phyloP scores from a whole-genome alignment of 2,113 vertebrate species.

The Boulengerochromis microlepis region DNA sequence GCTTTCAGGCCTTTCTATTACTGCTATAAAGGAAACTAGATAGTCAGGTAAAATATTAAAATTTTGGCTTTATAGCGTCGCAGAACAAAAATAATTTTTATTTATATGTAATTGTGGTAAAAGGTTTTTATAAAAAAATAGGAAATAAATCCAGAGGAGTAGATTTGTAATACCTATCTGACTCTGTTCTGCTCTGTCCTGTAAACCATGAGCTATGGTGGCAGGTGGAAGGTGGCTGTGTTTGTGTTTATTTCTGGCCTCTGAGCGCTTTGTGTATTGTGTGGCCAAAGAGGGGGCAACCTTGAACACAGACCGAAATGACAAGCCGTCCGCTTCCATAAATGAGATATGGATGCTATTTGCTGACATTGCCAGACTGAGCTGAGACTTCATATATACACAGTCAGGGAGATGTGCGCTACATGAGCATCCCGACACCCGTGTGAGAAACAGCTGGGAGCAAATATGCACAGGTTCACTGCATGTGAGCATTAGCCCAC shows the following conservation, averaged over 20 bases:
- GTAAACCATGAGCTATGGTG: neutral
- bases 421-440: slow-evolving; percentile 9
- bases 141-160: neutral
- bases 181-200: neutral
- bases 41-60: neutral
- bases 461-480: neutral
- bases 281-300: neutral
- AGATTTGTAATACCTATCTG: neutral
- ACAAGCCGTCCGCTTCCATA: slow-evolving; percentile 34
- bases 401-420: slow-evolving; percentile 29
- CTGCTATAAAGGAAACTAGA: neutral
- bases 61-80: neutral
- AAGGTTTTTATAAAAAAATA: neutral
- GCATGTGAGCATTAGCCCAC: neutral
- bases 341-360: slow-evolving; percentile 39
- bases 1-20: neutral
- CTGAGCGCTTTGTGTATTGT: slow-evolving; percentile 8
- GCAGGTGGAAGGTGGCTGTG: neutral
- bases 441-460: slow-evolving; percentile 43
- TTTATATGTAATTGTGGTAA: neutral
- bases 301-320: slow-evolving; percentile 35
- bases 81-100: neutral
- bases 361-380: slow-evolving; percentile 47
- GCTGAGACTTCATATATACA: slow-evolving; percentile 53
- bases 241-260: neutral